Conservation (phyloP, 2,113 vertebrate genomes). For the Lepidothrix coronata region DNA sequence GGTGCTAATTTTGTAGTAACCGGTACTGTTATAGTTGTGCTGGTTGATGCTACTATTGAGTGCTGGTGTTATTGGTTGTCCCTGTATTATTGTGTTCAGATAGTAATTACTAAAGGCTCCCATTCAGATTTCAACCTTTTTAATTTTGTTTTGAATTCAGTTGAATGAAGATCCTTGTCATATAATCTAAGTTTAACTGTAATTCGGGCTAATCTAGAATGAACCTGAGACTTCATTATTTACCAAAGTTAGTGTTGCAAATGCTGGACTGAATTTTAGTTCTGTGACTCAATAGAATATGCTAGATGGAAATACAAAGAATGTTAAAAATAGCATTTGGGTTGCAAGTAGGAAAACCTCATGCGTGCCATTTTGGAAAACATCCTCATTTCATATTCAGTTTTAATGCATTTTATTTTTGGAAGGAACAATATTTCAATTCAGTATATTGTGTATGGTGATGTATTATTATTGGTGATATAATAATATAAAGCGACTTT, state of each 20-base stretch:
- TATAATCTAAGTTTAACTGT: not conserved
- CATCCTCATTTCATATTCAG: not conserved
- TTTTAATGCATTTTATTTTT: not conserved
- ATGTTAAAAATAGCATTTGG: not conserved
- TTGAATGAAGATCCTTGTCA: not conserved
- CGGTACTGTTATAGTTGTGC: not conserved
- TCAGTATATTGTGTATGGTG: not conserved
- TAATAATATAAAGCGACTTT: not conserved
- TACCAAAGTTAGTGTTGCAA: not conserved
- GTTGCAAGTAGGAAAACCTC: not conserved
- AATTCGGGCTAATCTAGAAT: not conserved
- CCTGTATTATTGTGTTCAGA: not conserved
- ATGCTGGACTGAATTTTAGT: not conserved
- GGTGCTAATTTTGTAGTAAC: not conserved
- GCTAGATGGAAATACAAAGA: not conserved
- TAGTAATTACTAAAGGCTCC: not conserved
- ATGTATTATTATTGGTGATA: not conserved
- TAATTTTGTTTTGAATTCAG: not conserved
- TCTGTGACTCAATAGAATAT: not conserved
- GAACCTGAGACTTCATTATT: not conserved
- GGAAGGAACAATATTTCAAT: not conserved
- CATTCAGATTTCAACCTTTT: not conserved
- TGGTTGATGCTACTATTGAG: not conserved
- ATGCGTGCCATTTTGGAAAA: not conserved
- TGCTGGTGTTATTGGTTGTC: not conserved